phyloP scores from a whole-genome alignment of 1,140 invertebrate species.

The Magallana ariakensis region DNA sequence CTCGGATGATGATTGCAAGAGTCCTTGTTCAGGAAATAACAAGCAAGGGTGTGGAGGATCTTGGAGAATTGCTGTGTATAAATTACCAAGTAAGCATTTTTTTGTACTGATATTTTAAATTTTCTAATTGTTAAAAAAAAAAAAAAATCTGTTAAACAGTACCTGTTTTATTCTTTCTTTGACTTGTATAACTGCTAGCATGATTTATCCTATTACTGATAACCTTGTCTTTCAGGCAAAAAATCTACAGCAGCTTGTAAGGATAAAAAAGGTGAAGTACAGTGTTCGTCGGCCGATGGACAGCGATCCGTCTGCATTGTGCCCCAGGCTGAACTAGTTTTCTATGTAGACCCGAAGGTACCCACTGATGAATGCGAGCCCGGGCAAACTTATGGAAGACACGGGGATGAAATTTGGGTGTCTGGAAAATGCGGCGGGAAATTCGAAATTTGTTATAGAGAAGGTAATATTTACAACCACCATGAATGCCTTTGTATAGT shows the following conservation, averaged over 20 bases:
- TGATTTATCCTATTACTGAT: too few relatives aligned
- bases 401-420: conserved; percentile 16
- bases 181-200: too few relatives aligned
- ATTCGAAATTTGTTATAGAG: conserved; percentile 11
- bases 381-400: conserved; percentile 3
- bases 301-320: conserved; percentile 2
- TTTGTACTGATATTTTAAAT: too few relatives aligned
- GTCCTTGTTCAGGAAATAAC: too few relatives aligned
- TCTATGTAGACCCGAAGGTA: neutral
- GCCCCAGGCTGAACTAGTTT: neutral
- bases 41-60: too few relatives aligned
- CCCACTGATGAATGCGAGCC: neutral
- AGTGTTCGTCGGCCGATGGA: neutral
- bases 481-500: too few relatives aligned
- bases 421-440: conserved; percentile 6
- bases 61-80: too few relatives aligned
- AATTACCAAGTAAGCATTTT: too few relatives aligned
- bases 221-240: neutral
- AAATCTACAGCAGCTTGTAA: conserved; percentile 5
- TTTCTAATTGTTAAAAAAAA: too few relatives aligned
- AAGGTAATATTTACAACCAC: neutral
- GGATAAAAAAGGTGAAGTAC: neutral
- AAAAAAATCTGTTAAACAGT: too few relatives aligned
- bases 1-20: too few relatives aligned
- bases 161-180: too few relatives aligned